Evolutionary conservation across 2,888 invertebrate species (phyloP).

Genomic region (Blastobasis adustella): DNA sequence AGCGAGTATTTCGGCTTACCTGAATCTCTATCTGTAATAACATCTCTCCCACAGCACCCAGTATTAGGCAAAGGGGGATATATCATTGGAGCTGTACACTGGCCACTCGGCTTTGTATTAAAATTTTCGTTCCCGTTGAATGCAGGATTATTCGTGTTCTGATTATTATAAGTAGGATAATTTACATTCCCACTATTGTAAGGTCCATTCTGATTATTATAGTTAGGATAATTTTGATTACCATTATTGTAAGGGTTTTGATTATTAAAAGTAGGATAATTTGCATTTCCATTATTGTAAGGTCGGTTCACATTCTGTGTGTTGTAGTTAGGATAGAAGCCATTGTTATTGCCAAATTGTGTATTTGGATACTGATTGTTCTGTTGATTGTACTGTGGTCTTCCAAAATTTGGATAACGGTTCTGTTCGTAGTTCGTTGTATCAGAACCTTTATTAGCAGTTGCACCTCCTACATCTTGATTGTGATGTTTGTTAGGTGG

Average conservation of each 20-base stretch:
- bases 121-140: conserved; percentile 9
- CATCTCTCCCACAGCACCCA: conserved; percentile 55
- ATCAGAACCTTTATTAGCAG: neutral
- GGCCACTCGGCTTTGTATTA: conserved; percentile 17
- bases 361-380: neutral
- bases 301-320: neutral
- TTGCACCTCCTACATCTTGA: neutral
- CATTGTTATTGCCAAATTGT: neutral
- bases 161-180: conserved; percentile 1
- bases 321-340: neutral
- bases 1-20: conserved; percentile 30
- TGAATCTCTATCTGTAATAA: conserved; percentile 38
- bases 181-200: conserved; percentile 5
- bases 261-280: neutral
- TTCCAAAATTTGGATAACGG: neutral
- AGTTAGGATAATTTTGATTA: neutral
- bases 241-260: neutral
- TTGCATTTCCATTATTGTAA: neutral
- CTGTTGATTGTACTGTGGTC: neutral
- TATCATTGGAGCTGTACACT: conserved; percentile 38
- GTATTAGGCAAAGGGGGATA: conserved; percentile 43
- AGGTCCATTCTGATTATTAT: neutral
- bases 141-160: neutral
- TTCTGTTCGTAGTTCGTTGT: neutral
- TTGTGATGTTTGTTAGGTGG: neutral